Evolutionary conservation across 2,797 vertebrate species (phyloP).

Genomic region (Sternotherus odoratus): DNA sequence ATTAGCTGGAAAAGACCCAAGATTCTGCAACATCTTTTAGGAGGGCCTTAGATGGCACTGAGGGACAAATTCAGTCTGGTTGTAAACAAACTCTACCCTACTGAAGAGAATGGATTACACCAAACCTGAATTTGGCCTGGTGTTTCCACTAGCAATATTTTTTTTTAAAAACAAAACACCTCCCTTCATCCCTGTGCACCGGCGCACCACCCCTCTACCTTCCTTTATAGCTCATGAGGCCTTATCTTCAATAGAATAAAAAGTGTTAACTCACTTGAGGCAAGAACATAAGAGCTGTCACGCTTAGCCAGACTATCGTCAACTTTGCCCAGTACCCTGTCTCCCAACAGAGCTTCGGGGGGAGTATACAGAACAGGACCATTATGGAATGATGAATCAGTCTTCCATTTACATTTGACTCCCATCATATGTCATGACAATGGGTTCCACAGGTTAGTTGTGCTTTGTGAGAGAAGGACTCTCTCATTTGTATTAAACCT

Average conservation of each 20-base stretch:
- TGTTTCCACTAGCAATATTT: neutral
- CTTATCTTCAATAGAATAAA: neutral
- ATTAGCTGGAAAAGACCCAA: neutral
- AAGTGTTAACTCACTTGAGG: too few species aligned
- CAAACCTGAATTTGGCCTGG: neutral
- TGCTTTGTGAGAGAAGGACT: neutral
- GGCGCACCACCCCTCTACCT: neutral
- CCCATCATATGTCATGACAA: neutral
- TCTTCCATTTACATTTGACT: too few species aligned
- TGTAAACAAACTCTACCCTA: neutral
- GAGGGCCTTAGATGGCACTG: neutral
- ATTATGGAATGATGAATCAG: too few species aligned
- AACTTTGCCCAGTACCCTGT: too few species aligned
- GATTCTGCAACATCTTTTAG: neutral
- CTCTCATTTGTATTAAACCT: neutral
- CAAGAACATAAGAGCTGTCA: fast-evolving
- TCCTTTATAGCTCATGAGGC: neutral
- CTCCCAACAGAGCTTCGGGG: too few species aligned
- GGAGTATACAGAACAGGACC: too few species aligned
- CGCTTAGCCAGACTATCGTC: neutral
- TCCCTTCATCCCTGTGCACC: neutral
- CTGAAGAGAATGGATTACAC: neutral
- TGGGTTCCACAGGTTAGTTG: neutral
- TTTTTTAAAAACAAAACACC: neutral
- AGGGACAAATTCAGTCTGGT: neutral